Base-by-base conservation (phyloP, 2,888 invertebrate genomes). In the Melieria picta region DNA sequence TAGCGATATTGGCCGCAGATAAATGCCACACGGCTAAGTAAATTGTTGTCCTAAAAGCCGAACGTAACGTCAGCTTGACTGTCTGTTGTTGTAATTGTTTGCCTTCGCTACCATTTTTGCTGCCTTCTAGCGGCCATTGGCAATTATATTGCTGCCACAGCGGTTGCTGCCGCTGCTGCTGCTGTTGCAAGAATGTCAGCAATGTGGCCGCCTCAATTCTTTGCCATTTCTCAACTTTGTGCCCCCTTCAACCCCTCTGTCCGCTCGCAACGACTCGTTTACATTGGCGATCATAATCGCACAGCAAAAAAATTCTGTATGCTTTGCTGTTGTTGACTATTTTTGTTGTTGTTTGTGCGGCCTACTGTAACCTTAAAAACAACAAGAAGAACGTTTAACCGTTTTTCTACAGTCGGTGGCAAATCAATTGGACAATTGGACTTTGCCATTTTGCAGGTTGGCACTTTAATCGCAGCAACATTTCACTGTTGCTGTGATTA, bases 131-230 rank as follows among this genome's bases (percentile, higher is more conserved):
- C 50, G 9, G 50, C 50, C 11, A 11, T 50, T 50, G 50, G 9
- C 11, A 11, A 9, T 10, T 50, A 63, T 67, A 58, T 30, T 65
- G 70, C 69, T 73, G 63, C 58, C 69, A 67, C 43, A 45, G 50
- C 45, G 56, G 64, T 58, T 43, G 42, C 3, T 58, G 63, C 52
- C 48, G 58, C 64, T 69, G 45, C 55, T 69, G 45, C 55, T 50
- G 13, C 16, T 52, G 57, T 69, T 69, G 13, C 52, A 52, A 52
- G 52, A 52, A 52, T 52, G 52, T 52, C 7, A 13, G 13, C 52
- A 52, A 52, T 52, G 52, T 52, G 11, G 52, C 52, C 30, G 30
- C 30, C 30, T 52, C 13, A 52, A 11, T 52, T 52, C n/a, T 52
- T 52, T 52, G 5, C 52, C 52, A 52, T 13, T 52, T 52, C 9